A percentile compares a stretch with the other conserved stretches of the same genome.
phyloP scores from a whole-genome alignment of 1,140 invertebrate species.

The Drosophila santomea region DNA sequence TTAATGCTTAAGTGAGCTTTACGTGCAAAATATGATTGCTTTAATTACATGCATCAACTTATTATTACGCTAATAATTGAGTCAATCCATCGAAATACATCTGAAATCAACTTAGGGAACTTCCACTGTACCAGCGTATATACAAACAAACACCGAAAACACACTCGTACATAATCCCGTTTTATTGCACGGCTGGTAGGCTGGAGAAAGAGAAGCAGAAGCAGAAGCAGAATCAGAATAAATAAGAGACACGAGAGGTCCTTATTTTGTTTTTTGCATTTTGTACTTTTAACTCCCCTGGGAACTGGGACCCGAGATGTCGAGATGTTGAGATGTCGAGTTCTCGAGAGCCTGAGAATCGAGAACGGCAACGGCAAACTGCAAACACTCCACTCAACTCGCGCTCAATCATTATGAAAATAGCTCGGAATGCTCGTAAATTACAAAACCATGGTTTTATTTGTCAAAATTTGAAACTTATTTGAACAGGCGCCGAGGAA shows the following conservation, averaged over 20 bases:
- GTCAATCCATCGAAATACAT: background rate
- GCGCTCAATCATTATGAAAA: slow-evolving; percentile 72
- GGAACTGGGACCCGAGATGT: slow-evolving; percentile 18
- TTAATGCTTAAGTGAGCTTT: no score
- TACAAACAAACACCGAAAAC: slow-evolving; percentile 42
- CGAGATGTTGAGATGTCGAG: slow-evolving; percentile 8
- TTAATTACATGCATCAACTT: no score
- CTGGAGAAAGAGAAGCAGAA: slow-evolving; percentile 21
- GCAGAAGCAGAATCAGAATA: background rate
- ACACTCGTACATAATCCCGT: slow-evolving; percentile 68
- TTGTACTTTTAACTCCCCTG: slow-evolving; percentile 5
- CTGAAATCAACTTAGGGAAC: background rate
- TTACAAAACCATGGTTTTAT: slow-evolving; percentile 84
- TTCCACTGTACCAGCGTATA: slow-evolving; percentile 19
- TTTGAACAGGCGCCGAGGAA: slow-evolving; percentile 82
- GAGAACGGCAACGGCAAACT: slow-evolving; percentile 28
- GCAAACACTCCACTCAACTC: slow-evolving; percentile 43
- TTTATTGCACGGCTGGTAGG: slow-evolving; percentile 65
- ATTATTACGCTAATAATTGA: background rate
- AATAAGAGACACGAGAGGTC: slow-evolving; percentile 26
- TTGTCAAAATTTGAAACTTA: slow-evolving; percentile 85
- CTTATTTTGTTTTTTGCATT: slow-evolving; percentile 11
- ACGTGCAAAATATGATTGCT: no score
- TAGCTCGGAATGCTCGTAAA: slow-evolving; percentile 69
- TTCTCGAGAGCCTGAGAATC: slow-evolving; percentile 11